Evolutionary conservation across 64 coral and sea anemone genomes (phyloP).

Genomic region (Acropora tenuis): DNA sequence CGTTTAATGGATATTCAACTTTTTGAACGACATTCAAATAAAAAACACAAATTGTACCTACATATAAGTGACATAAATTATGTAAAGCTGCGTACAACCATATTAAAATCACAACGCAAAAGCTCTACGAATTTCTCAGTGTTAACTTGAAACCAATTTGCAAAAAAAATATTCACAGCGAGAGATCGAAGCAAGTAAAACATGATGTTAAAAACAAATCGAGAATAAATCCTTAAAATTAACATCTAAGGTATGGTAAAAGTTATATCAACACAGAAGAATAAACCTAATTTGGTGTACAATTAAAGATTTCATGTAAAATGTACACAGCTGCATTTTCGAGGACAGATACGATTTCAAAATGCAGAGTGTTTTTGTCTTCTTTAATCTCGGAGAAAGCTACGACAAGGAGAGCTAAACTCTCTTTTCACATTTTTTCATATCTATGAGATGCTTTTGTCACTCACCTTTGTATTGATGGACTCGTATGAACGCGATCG

Average conservation of each 20-base stretch:
- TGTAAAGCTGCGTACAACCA: not conserved
- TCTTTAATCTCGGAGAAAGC: not conserved
- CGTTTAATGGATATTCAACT: not conserved
- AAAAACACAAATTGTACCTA: slow-evolving; percentile 6
- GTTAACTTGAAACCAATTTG: not conserved
- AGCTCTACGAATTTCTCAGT: not conserved
- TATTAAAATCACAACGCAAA: not conserved
- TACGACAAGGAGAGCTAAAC: not conserved
- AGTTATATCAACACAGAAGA: slow-evolving; percentile 6
- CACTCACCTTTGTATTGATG: slow-evolving; percentile 56
- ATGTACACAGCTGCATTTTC: slow-evolving; percentile 17
- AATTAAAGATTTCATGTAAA: not conserved
- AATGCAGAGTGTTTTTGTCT: not conserved
- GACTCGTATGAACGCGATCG: slow-evolving; percentile 66
- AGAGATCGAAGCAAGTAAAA: not conserved
- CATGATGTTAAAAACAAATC: not conserved
- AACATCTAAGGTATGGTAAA: not conserved
- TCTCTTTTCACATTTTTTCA: not conserved
- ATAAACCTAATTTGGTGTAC: slow-evolving; percentile 41
- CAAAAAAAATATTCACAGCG: not conserved
- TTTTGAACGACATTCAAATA: not conserved
- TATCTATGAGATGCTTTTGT: not conserved
- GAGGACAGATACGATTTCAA: not conserved
- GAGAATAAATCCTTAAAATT: not conserved
- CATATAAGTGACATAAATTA: slow-evolving; percentile 23